These are phyloP conservation scores for Calameuta filiformis DNA, from an alignment of 2,888 invertebrate genomes.

Conservation along the genomic window DNA sequence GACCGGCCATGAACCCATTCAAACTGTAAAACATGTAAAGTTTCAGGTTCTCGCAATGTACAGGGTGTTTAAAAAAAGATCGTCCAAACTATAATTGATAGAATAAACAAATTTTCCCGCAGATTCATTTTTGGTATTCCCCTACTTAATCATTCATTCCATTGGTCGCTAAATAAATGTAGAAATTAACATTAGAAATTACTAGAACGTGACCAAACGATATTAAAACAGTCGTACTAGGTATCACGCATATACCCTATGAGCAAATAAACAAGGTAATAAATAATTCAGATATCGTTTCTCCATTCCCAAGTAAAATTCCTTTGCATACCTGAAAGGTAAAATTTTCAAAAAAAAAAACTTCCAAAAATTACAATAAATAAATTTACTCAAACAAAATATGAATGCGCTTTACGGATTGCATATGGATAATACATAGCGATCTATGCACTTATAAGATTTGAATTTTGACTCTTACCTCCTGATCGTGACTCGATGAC, in stretches of 20 bases:
- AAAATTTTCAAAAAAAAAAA: neutral
- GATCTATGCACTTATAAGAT: neutral
- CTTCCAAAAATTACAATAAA: neutral
- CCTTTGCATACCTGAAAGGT: neutral
- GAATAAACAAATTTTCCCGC: neutral
- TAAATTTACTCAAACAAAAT: neutral
- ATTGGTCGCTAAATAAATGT: neutral
- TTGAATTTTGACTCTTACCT: neutral
- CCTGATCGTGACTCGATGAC: neutral
- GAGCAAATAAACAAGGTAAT: neutral
- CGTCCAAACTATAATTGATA: neutral
- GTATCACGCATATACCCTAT: neutral
- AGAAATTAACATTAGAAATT: neutral
- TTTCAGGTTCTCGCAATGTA: neutral
- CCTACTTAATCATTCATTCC: neutral
- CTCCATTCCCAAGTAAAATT: neutral
- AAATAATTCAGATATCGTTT: neutral
- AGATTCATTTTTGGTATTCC: neutral
- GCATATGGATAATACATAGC: neutral
- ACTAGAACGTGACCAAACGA: neutral
- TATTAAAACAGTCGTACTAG: neutral
- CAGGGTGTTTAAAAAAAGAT: neutral
- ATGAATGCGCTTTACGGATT: neutral
- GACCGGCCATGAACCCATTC: neutral
- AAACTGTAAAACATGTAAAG: neutral